Conservation (phyloP, 2,113 vertebrate genomes). For the Catharus bicknelli region DNA sequence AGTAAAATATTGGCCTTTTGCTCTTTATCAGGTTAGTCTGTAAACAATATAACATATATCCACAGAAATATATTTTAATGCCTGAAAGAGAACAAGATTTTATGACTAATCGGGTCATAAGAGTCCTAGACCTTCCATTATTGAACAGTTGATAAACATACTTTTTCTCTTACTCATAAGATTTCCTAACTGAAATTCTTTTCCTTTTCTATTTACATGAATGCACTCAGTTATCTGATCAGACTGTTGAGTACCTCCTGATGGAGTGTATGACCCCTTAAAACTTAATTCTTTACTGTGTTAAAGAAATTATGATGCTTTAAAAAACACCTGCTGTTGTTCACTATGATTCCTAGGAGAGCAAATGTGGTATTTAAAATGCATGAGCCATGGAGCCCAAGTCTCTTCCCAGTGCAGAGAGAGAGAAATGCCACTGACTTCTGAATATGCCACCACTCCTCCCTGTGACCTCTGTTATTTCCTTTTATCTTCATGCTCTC, state of each 20-base stretch:
- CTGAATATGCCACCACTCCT: rapidly evolving
- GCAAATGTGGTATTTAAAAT: background rate
- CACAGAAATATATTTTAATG: background rate
- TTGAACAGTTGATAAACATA: background rate
- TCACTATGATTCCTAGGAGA: background rate
- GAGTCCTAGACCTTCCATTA: background rate
- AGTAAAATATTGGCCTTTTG: background rate
- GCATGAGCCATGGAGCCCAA: background rate
- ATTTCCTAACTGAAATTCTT: background rate
- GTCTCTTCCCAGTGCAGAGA: background rate
- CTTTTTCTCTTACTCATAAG: background rate
- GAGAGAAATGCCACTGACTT: background rate
- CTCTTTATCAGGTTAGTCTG: background rate
- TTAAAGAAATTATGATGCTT: background rate
- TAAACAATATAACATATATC: background rate
- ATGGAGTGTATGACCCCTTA: background rate
- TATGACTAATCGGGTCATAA: background rate
- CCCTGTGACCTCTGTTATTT: background rate
- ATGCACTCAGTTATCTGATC: background rate
- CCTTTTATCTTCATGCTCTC: background rate
- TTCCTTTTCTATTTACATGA: background rate
- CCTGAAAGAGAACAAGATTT: background rate
- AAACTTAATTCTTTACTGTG: background rate
- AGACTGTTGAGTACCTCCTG: background rate
- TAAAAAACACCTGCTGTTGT: background rate